Percentiles rank a stretch among this genome's conserved stretches.
Evolutionary conservation across 2,797 vertebrate genomes (phyloP).

Genomic region (Diceros bicornis): DNA sequence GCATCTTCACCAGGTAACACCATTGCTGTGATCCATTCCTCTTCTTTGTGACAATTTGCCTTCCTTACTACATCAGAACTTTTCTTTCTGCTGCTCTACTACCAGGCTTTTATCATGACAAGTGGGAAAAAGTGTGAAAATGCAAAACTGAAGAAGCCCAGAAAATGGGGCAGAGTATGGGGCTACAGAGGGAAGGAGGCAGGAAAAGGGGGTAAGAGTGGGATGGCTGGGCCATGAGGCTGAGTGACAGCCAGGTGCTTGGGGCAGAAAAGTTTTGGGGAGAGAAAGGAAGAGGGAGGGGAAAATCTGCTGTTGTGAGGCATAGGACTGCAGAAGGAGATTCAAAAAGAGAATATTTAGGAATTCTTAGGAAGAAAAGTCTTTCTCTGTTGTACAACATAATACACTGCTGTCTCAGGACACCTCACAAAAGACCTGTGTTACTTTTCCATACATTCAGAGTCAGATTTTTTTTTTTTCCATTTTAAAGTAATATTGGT

Average conservation of each 20-base stretch:
- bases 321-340: background rate
- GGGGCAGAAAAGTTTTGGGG: background rate
- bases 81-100: background rate
- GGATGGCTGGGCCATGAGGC: background rate
- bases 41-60: background rate
- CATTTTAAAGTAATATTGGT: background rate
- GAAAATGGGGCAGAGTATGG: background rate
- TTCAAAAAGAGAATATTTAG: background rate
- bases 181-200: background rate
- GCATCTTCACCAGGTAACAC: background rate
- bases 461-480: background rate
- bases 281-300: background rate
- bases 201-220: background rate
- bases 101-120: background rate
- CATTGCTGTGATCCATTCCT: background rate
- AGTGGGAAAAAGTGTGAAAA: background rate
- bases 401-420: background rate
- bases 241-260: background rate
- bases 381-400: background rate
- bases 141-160: background rate
- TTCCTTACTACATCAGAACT: background rate
- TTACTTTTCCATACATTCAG: background rate
- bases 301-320: background rate
- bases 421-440: background rate
- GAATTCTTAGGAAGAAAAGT: background rate